Base-by-base conservation (phyloP, 2,797 vertebrate genomes). In the Otolemur crassicaudatus region DNA sequence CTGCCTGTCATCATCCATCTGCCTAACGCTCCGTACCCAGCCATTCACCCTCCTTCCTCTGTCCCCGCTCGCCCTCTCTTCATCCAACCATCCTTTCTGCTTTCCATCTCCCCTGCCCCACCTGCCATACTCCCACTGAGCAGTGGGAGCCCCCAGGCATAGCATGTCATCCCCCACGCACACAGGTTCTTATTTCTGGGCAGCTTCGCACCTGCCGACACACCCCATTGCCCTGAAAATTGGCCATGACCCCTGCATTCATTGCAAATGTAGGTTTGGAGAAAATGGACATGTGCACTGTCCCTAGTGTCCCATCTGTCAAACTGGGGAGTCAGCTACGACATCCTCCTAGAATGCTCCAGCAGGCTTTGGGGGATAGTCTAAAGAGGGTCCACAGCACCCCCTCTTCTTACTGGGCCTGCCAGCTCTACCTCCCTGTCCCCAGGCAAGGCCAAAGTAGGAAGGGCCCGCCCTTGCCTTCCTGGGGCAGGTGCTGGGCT, bases 351-450 rank as follows among this genome's bases (percentile, higher is more conserved):
- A 65, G 91, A 53, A 29, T 31, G 40, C 85, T 69, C 43, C 9
- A n/a, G 61, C 56, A 3, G 20, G 65, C 29, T 3, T 37, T 53
- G 37, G 60, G 27, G 53, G 19, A 0, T 3, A 22, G 22, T 69
- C 37, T 60, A 67, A 9, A 40, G 8, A 37, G n/a, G 37, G 12
- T 11, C 63, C 53, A 7, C 37, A 84, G 77, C n/a, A 5, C 63
- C n/a, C 22, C 69, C 63, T 95, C 72, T 77, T 83, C 46, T 97
- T 40, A 2, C 98, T 99, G 99, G 1, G 98, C 95, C 14, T 98
- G 99, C 87, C 98, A 98, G 97, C 98, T 99, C 95, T 99, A 99
- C 73, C 96, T 98, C 85, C 98, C 99, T 53, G 98, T 99, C 97
- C 98, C 99, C 1, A 99, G 14, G 99, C 98, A 97, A 99, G 99